Evolutionary conservation across 1,140 invertebrate species (phyloP).

Genomic region (Helicoverpa armigera): DNA sequence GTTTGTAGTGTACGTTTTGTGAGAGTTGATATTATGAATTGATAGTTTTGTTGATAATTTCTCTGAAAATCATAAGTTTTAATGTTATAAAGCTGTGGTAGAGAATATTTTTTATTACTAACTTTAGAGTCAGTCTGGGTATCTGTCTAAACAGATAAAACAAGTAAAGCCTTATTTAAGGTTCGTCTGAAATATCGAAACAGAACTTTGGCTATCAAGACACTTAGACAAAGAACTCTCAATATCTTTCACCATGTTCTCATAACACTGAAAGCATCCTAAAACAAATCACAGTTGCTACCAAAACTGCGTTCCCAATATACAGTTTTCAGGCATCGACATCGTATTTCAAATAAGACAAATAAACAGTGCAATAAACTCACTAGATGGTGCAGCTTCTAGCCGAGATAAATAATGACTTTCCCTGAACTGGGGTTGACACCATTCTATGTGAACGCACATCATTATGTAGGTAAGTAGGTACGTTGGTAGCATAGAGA

Average conservation of each 20-base stretch:
- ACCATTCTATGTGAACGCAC: slow-evolving; percentile 32
- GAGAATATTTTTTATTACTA: too few relatives aligned
- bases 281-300: neutral
- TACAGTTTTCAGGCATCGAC: neutral
- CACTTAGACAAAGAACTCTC: too few relatives aligned
- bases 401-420: slow-evolving; percentile 34
- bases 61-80: too few relatives aligned
- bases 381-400: slow-evolving; percentile 15
- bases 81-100: too few relatives aligned
- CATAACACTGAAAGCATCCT: neutral
- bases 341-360: slow-evolving; percentile 12
- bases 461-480: slow-evolving; percentile 35
- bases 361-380: slow-evolving; percentile 18
- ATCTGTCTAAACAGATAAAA: too few relatives aligned
- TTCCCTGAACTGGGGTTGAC: slow-evolving; percentile 28
- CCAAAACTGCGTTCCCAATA: neutral
- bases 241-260: too few relatives aligned
- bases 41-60: too few relatives aligned
- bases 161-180: too few relatives aligned
- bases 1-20: neutral
- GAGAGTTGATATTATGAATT: neutral
- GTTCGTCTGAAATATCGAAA: too few relatives aligned
- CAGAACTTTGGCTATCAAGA: too few relatives aligned
- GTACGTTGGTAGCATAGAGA: neutral
- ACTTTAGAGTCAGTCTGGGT: too few relatives aligned